These are phyloP conservation scores for Gila orcuttii DNA, from an alignment of 2,113 vertebrate genomes.

Conservation along the genomic window DNA sequence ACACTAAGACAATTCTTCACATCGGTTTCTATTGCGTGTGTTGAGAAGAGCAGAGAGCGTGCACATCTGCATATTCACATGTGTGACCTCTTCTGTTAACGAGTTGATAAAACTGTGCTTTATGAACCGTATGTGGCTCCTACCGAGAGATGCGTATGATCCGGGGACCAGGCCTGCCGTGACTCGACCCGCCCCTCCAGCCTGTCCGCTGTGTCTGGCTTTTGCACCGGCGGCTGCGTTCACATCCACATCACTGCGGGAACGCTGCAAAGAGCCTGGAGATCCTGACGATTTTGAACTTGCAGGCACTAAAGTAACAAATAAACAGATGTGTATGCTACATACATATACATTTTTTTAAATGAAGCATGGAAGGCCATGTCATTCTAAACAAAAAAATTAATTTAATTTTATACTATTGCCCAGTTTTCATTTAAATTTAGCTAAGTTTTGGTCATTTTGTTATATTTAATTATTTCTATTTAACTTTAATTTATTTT, in stretches of 20 bases:
- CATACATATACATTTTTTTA: neutral
- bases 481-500: neutral
- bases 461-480: neutral
- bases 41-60: neutral
- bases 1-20: neutral
- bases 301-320: conserved; percentile 77
- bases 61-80: neutral
- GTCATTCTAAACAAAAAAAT: neutral
- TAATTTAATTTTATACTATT: neutral
- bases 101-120: neutral
- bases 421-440: neutral
- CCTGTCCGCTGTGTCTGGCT: conserved; percentile 82
- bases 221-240: conserved; percentile 91
- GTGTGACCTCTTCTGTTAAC: neutral
- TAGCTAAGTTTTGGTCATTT: neutral
- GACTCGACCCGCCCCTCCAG: conserved; percentile 75
- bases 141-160: conserved; percentile 92
- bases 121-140: conserved; percentile 3
- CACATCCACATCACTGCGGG: conserved; percentile 94
- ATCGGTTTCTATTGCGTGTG: neutral
- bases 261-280: conserved; percentile 87
- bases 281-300: conserved; percentile 79
- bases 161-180: conserved; percentile 80
- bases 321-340: conserved; percentile 32
- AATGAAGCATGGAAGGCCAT: neutral